Base-by-base conservation (phyloP, 2,113 vertebrate genomes). In the Psettodes erumei region DNA sequence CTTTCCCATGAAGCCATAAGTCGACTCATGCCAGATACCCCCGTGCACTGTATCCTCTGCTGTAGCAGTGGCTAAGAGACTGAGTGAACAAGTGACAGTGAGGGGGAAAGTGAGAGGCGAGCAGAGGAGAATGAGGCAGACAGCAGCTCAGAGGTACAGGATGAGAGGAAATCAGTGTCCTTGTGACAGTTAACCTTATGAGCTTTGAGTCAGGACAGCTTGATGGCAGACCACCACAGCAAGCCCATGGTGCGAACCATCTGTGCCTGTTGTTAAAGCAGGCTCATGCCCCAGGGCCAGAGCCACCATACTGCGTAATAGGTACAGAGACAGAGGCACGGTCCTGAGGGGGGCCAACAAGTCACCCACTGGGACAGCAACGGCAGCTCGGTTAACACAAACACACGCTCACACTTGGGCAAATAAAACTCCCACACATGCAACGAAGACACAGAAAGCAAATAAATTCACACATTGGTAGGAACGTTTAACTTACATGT, bases 1-100 rank as follows among this genome's bases (percentile, higher is more conserved):
- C 95, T 94, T 93, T 96, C 94, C 93, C 91, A 79, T 96, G 95
- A 96, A 92, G 91, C 89, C 93, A 95, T 79, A 48, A 62, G 79
- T 79, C 67, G 51, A 23, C 65, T 60, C 25, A 56, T 79, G 81
- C 79, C 87, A 82, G 84, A 90, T 86, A 81, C 28, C 40, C 50
- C 33, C 18, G 40, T 67, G 67, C 32, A 53, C 64, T 54, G 54
- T 69, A 47, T 70, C 59, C 55, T 48, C 62, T 71, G 59, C 77
- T 62, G 53, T 74, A 69, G 38, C 68, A 73, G 43, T 25, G 11
- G 71, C 60, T 7, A 51, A 61, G 35, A 47, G 58, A 12, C 42
- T 1, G n/a, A 76, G 51, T 3, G 63, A 65, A 61, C 15, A n/a
- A 67, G 45, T 42, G 60, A 65, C 58, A 61, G 56, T 32, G 30